These are phyloP conservation scores for Siniperca undulata DNA, from an alignment of 2,797 vertebrate species.

Conservation along the genomic window DNA sequence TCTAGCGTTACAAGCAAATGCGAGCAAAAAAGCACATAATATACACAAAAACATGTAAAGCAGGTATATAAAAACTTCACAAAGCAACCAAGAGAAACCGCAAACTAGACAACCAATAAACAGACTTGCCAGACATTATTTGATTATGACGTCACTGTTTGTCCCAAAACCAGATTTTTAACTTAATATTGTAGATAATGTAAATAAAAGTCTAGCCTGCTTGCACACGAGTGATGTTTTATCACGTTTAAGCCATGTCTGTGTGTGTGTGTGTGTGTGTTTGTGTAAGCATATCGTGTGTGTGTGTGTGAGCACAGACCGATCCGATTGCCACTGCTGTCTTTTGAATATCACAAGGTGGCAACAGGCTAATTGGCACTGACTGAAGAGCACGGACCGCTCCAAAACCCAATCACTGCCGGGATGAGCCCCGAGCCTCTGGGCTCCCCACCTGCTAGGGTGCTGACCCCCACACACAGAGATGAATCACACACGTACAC, in stretches of 20 bases:
- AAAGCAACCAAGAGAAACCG: background rate
- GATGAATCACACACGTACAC: slow-evolving; percentile 12
- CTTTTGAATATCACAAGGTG: slow-evolving; percentile 83
- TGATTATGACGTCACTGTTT: background rate
- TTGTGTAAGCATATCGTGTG: background rate
- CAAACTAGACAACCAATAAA: background rate
- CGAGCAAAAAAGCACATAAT: background rate
- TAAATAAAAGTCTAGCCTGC: slow-evolving; percentile 4
- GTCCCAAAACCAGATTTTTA: background rate
- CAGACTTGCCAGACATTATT: background rate
- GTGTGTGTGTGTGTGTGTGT: slow-evolving; percentile 6
- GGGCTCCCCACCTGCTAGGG: slow-evolving; percentile 55
- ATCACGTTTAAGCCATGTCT: slow-evolving; percentile 11
- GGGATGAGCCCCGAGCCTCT: slow-evolving; percentile 67
- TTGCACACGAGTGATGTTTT: background rate
- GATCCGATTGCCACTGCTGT: slow-evolving; percentile 48
- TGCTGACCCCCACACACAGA: slow-evolving; percentile 20
- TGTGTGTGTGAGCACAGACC: background rate
- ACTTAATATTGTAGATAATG: background rate
- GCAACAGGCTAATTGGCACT: slow-evolving; percentile 83
- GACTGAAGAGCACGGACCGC: slow-evolving; percentile 74
- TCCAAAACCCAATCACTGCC: slow-evolving; percentile 80
- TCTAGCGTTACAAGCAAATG: background rate
- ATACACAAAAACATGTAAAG: background rate
- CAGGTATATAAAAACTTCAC: background rate